Evolutionary conservation across 2,113 vertebrate genomes (phyloP).

Genomic region (Anser cygnoides): DNA sequence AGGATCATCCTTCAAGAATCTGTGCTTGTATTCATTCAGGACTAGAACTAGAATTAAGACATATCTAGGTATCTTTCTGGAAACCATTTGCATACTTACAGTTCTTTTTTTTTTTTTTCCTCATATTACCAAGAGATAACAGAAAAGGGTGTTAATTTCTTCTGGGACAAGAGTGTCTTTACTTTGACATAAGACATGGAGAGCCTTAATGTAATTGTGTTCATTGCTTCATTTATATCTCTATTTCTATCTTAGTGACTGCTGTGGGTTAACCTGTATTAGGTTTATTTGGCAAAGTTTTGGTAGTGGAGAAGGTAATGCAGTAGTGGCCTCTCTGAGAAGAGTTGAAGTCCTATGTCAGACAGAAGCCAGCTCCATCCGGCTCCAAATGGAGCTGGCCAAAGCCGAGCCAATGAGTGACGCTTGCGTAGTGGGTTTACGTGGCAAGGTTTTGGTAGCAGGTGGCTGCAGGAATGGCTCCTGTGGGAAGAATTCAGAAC

Average conservation of each 20-base stretch:
- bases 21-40: neutral
- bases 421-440: too few species aligned
- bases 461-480: neutral
- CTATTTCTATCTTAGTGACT: neutral
- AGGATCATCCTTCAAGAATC: neutral
- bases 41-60: neutral
- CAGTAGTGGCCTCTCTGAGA: neutral
- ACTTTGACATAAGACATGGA: neutral
- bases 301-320: neutral
- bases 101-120: neutral
- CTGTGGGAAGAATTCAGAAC: too few species aligned
- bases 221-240: neutral
- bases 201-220: neutral
- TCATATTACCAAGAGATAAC: neutral
- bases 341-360: neutral
- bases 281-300: neutral
- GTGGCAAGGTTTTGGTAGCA: too few species aligned
- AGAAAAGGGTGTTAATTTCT: neutral
- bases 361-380: neutral
- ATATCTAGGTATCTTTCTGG: neutral
- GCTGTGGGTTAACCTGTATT: neutral
- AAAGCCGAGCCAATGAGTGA: neutral
- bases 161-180: neutral
- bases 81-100: neutral
- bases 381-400: neutral